Percentiles rank a stretch among this genome's conserved stretches.
Conservation (phyloP, 2,797 vertebrate species). For the Strix occidentalis region DNA sequence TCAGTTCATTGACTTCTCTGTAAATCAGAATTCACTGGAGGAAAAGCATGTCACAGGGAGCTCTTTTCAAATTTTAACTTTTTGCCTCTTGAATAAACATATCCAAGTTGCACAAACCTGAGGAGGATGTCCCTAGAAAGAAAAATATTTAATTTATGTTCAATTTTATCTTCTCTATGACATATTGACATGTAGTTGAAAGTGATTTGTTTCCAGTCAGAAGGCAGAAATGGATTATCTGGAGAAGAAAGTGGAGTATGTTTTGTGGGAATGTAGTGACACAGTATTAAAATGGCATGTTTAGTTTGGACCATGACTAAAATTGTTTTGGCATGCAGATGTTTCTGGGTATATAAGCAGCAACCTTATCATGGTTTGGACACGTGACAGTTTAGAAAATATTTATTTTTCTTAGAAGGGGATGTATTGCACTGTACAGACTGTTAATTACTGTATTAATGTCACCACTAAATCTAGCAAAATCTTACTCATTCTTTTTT, state of each 20-base stretch:
- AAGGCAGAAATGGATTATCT: not conserved
- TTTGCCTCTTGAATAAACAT: not conserved
- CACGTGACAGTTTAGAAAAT: not conserved
- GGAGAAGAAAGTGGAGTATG: not conserved
- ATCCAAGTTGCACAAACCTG: not conserved
- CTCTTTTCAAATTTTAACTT: not conserved
- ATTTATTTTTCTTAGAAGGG: constrained; percentile 9
- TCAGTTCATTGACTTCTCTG: not conserved
- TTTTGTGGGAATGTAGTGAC: not conserved
- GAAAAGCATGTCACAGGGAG: not conserved
- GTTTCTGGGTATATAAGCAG: not conserved
- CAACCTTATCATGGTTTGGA: not conserved
- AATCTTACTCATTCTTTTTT: not conserved
- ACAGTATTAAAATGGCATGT: not conserved
- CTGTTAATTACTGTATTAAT: not conserved
- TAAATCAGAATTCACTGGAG: not conserved
- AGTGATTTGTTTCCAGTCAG: not conserved
- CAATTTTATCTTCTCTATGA: not conserved
- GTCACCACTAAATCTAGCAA: not conserved
- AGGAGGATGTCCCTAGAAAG: not conserved
- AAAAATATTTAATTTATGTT: not conserved
- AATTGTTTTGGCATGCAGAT: not conserved
- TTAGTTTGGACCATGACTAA: not conserved
- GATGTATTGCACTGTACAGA: not conserved
- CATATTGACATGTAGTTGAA: not conserved